These are phyloP conservation scores for Naja naja DNA, from an alignment of 2,113 vertebrate genomes.

Conservation along the genomic window DNA sequence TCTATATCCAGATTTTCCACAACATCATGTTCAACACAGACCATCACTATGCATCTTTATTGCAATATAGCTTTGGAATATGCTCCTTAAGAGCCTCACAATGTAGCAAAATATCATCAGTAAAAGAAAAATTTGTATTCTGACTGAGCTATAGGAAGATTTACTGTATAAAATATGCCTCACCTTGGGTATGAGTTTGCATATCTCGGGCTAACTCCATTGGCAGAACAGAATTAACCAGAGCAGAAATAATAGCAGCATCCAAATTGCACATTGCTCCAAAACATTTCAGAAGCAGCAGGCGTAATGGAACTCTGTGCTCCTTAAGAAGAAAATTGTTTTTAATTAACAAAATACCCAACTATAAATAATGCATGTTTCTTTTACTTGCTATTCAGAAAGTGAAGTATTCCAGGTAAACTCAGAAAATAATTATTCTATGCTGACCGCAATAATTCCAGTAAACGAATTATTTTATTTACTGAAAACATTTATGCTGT, in stretches of 20 bases:
- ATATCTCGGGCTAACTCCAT: conserved; percentile 97
- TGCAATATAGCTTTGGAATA: background rate
- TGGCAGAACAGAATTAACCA: conserved; percentile 93
- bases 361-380: background rate
- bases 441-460: background rate
- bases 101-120: background rate
- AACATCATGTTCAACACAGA: background rate
- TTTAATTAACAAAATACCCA: background rate
- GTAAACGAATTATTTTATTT: background rate
- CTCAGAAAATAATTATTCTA: background rate
- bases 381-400: background rate
- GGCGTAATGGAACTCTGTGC: conserved; percentile 83
- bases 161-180: conserved; percentile 20
- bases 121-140: background rate
- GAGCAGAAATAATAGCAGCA: conserved; percentile 84
- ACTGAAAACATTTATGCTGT: background rate
- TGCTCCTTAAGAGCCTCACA: background rate
- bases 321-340: conserved; percentile 73
- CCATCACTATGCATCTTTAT: background rate
- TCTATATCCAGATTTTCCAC: background rate
- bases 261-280: conserved; percentile 97
- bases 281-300: conserved; percentile 94
- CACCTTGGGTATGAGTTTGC: conserved; percentile 90
- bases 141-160: background rate
- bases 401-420: background rate